Evolutionary conservation across 2,888 invertebrate genomes (phyloP).

Genomic region (Lasioglossum zephyrum): DNA sequence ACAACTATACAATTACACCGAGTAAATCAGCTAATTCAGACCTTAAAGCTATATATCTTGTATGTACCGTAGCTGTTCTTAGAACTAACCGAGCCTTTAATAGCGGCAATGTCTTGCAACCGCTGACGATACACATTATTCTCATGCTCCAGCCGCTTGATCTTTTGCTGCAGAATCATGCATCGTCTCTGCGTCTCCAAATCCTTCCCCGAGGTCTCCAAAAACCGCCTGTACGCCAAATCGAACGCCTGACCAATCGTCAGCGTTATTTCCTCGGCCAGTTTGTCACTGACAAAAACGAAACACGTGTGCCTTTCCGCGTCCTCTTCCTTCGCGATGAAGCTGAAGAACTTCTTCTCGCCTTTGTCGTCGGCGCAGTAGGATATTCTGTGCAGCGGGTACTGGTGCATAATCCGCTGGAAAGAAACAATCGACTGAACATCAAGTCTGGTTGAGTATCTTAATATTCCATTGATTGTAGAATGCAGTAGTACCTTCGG

Average conservation of each 20-base stretch:
- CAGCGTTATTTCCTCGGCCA: slow-evolving; percentile 98
- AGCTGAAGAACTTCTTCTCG: slow-evolving; percentile 98
- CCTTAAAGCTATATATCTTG: background rate
- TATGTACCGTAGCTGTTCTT: background rate
- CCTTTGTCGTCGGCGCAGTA: slow-evolving; percentile 99
- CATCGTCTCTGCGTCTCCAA: slow-evolving; percentile 93
- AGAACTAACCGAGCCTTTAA: slow-evolving; percentile 85
- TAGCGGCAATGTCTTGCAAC: slow-evolving; percentile 88
- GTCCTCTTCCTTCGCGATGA: slow-evolving; percentile 92
- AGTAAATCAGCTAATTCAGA: background rate
- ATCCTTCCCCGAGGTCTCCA: slow-evolving; percentile 96
- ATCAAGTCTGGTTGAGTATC: background rate
- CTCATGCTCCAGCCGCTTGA: slow-evolving; percentile 94
- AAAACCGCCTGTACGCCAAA: slow-evolving; percentile 96
- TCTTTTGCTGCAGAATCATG: slow-evolving; percentile 92
- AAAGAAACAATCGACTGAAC: slow-evolving; percentile 59
- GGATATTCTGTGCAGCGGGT: slow-evolving; percentile 98
- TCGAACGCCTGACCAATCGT: slow-evolving; percentile 99
- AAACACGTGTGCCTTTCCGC: slow-evolving; percentile 96
- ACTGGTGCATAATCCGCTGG: slow-evolving; percentile 94
- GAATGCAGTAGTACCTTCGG: slow-evolving; percentile 76
- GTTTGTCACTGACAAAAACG: slow-evolving; percentile 98
- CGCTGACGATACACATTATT: slow-evolving; percentile 93
- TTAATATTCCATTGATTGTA: background rate
- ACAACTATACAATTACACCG: background rate